Evolutionary conservation across 2,797 vertebrate genomes (phyloP), one percentile per base, ranked within the genome.

Genomic region (Clamator glandarius): DNA sequence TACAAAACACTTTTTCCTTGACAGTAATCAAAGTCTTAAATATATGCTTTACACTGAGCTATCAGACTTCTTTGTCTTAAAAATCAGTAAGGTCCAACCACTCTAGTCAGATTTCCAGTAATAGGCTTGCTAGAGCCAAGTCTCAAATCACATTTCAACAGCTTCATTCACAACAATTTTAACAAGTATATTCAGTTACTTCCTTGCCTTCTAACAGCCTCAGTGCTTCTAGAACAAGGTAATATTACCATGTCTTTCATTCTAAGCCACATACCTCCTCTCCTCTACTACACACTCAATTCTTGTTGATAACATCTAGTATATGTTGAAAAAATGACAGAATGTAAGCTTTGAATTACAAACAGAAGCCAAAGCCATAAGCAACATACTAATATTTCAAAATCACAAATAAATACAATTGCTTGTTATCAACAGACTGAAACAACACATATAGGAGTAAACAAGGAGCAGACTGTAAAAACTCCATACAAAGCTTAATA

Each of bases 101-200:
- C 78, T 74, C 41, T 61, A 55, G 83, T 51, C 63, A 50, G 28
- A 76, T 14, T 67, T 84, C 61, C 79, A 95, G 59, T 33, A 83
- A 70, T 1, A 68, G 57, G 23, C 14, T 54, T 46, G 25, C 67
- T 90, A 72, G 67, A 79, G 84, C 57, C 78, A 90, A 86, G 59
- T 23, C 85, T 63, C 85, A 81, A 90, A 84, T 59, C 59, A 50
- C 70, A 58, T 91, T 94, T 92, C 90, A 92, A 63, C 77, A 79
- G 51, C 66, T 90, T 52, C 74, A 84, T 46, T 87, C 67, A 73
- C 69, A 88, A 35, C 42, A 59, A 46, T 73, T 92, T 52, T 77
- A 92, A 46, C 44, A 57, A 90, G 50, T 54, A 73, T 59, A 76
- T 79, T 93, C 70, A 59, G 77, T 84, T 90, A 87, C 78, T 89